A percentile compares a stretch with the other conserved stretches of the same genome.
Evolutionary conservation across 2,113 vertebrate genomes (phyloP).

Genomic region (Pelusios castaneus): DNA sequence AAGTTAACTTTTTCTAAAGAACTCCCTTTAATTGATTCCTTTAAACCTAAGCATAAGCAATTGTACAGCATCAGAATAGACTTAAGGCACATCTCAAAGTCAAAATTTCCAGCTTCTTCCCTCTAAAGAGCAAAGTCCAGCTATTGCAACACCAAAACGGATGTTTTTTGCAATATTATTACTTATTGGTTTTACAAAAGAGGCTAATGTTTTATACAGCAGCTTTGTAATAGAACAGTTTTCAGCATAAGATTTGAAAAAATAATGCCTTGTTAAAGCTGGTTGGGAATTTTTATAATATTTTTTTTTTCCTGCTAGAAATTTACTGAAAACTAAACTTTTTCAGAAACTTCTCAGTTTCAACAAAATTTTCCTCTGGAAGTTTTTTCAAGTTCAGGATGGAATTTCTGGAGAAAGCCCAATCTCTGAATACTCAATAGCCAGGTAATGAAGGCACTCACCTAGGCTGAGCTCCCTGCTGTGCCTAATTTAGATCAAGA

Average conservation of each 20-base stretch:
- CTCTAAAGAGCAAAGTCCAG: conserved; percentile 1
- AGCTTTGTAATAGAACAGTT: conserved; percentile 20
- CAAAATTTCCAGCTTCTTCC: neutral
- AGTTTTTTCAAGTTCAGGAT: neutral
- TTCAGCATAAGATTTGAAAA: neutral
- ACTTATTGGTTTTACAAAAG: conserved; percentile 18
- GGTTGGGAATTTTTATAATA: neutral
- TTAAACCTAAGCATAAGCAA: neutral
- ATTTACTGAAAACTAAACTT: neutral
- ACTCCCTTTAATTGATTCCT: neutral
- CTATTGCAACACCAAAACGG: neutral
- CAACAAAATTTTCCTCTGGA: neutral
- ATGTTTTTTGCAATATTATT: neutral
- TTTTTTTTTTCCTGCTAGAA: neutral
- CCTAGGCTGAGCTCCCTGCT: neutral
- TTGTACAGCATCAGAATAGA: conserved; percentile 16
- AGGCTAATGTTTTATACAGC: neutral
- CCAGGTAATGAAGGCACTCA: neutral
- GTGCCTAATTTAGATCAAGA: neutral
- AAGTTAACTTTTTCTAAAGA: neutral
- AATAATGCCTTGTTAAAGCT: neutral
- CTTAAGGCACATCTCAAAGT: conserved; percentile 1
- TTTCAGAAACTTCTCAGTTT: neutral
- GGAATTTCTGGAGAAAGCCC: neutral
- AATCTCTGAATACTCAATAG: neutral